Base-by-base conservation (phyloP, 1,140 invertebrate species). In the Ceratosolen solmsi region DNA sequence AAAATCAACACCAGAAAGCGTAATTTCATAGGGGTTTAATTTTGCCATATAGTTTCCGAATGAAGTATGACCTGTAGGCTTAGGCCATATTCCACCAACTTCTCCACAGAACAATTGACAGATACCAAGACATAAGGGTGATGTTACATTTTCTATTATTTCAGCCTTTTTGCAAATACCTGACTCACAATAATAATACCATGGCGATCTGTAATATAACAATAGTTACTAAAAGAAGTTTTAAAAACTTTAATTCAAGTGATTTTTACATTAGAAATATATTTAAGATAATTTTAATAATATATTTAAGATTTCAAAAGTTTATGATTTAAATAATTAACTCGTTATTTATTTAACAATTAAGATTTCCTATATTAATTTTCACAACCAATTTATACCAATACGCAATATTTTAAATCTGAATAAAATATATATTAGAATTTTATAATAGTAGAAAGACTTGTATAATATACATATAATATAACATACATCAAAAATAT, bases 11-110 rank as follows among this genome's bases (percentile, higher is more conserved):
- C 91, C 89, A 20, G 88, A 85, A 1, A 94, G 82, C 15, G 89
- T 86, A 54, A 95, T 93, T 41, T 91, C 92, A 25, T 94, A 90
- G 0, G 93, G 88, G 87, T 95, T 94, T 17, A 96, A 87, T 82
- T 94, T 93, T 0, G 93, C 91, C 46, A 95, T 89, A 51, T 90
- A 89, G 56, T 92, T 93, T 8, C 94, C 93, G 1, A 96, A 82
- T 22, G 93, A 91, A 2, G 94, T 87, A 22, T 92, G 88, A 0
- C 94, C 94, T 0, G 94, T 95, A 8, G 95, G 95, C 84, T 91
- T 93, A 1, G 96, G 96, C 95, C 95, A 96, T 2, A 97, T 86
- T 2, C 93, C 91, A 75, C 94, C 94, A 86, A 86, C 84, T n/a
- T 88, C 78, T 2, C 87, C 88, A 70, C 90, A 92, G 71, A 88